A percentile compares a stretch with the other conserved stretches of the same genome.
phyloP scores from a whole-genome alignment of 2,113 vertebrate genomes.

The Phyllopteryx taeniolatus region DNA sequence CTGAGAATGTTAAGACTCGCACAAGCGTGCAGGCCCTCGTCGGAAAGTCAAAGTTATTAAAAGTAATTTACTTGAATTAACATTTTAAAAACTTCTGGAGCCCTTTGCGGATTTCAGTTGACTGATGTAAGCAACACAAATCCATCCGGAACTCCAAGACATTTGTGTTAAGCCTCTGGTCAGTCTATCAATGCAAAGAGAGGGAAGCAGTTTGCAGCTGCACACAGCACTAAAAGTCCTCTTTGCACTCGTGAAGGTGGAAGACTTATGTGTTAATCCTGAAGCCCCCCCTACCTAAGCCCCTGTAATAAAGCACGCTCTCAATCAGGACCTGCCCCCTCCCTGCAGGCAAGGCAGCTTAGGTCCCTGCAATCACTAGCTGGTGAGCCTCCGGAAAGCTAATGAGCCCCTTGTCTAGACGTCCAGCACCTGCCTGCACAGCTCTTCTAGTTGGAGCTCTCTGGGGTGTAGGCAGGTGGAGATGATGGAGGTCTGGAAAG shows the following conservation, averaged over 20 bases:
- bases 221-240: constrained; percentile 56
- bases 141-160: constrained; percentile 63
- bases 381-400: constrained; percentile 74
- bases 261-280: constrained; percentile 72
- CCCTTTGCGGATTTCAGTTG: constrained; percentile 62
- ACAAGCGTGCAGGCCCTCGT: constrained; percentile 41
- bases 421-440: constrained; percentile 67
- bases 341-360: constrained; percentile 61
- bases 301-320: constrained; percentile 75
- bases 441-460: constrained; percentile 44
- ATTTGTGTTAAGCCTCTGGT: constrained; percentile 68
- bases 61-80: constrained; percentile 69
- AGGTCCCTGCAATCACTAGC: constrained; percentile 72
- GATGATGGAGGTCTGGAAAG: constrained; percentile 65
- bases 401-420: constrained; percentile 76
- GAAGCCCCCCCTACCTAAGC: constrained; percentile 62
- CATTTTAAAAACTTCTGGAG: constrained; percentile 58
- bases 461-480: constrained; percentile 56
- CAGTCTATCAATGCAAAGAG: constrained; percentile 70
- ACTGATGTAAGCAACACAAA: constrained; percentile 67
- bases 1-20: constrained; percentile 48
- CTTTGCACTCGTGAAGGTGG: constrained; percentile 71
- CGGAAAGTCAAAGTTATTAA: constrained; percentile 55
- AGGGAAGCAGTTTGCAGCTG: constrained; percentile 64
- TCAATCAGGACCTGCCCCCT: constrained; percentile 75